Conservation (phyloP, 30 jellyfish, hydroid and myxozoan species). For the Rhopilema esculentum region DNA sequence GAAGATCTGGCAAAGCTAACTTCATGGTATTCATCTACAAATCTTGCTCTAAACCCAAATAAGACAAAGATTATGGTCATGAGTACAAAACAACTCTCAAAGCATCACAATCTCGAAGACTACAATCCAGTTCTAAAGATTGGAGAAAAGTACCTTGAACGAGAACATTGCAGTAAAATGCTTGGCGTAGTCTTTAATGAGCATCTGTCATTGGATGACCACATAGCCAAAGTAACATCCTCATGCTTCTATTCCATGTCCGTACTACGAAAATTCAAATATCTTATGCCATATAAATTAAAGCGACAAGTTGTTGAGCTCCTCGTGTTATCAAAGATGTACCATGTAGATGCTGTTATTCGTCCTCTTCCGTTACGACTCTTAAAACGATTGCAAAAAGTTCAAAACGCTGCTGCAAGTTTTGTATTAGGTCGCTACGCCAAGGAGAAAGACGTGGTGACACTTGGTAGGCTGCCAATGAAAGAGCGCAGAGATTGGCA, state of each 20-base stretch:
- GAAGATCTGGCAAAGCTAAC: slow-evolving; percentile 31
- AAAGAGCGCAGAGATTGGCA: slow-evolving; percentile 66
- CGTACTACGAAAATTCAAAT: slow-evolving; percentile 41
- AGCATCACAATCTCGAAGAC: slow-evolving; percentile 41
- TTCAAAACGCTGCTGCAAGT: slow-evolving; percentile 71
- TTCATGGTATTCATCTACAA: slow-evolving; percentile 32
- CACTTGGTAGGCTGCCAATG: slow-evolving; percentile 64
- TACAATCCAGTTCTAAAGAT: slow-evolving; percentile 31
- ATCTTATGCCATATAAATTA: slow-evolving; percentile 21
- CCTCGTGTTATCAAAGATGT: slow-evolving; percentile 74
- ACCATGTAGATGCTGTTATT: slow-evolving; percentile 65
- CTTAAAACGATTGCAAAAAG: slow-evolving; percentile 68
- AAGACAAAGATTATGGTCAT: slow-evolving; percentile 57
- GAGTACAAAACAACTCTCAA: slow-evolving; percentile 46
- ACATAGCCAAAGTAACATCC: slow-evolving; percentile 46
- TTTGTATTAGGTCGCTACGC: slow-evolving; percentile 69
- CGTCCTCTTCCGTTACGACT: slow-evolving; percentile 74
- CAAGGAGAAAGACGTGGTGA: slow-evolving; percentile 37
- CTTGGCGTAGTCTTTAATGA: slow-evolving; percentile 43
- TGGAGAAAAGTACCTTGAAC: slow-evolving; percentile 10
- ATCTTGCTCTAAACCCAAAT: slow-evolving; percentile 57
- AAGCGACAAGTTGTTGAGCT: slow-evolving; percentile 60
- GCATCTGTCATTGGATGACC: slow-evolving; percentile 62
- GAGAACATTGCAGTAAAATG: slow-evolving; percentile 39
- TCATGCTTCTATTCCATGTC: slow-evolving; percentile 50